Base-by-base conservation (phyloP, 2,113 vertebrate species). In the Symphodus melops region DNA sequence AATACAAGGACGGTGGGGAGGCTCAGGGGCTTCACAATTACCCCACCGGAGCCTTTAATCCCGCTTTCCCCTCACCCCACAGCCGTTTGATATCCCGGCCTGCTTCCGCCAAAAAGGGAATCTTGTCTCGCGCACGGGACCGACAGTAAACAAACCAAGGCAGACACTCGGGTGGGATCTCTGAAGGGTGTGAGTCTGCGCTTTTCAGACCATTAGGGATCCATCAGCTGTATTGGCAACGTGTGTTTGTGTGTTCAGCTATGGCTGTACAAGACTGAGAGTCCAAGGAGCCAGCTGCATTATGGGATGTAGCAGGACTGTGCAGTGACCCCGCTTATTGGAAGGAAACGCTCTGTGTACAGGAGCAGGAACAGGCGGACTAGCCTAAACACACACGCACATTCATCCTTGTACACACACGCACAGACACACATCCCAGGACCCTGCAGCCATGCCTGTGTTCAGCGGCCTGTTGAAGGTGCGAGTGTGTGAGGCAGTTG, bases 391-490 rank as follows among this genome's bases (percentile, higher is more conserved):
- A 56, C 46, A 42, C 59, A 20, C 39, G 17, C 51, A 54, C 68
- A 58, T 56, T 49, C 56, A 61, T 68, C 52, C 23, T 17, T 42
- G 17, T 53, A 61, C 42, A 49, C 51, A 33, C 25, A 53, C 68
- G 59, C 68, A 49, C 60, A 75, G 72, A 68, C 65, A 64, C 52
- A 42, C 75, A 68, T 7, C 16, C 51, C 25, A 64, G 14, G 5
- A 33, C 20, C 49, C 68, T 23, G 75, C 64, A 77, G 95, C 92
- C 95, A 99, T 99, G 98, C 97, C 99, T 88, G 97, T 99, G 89
- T 99, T 99, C 93, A 99, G 97, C 93, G 98, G 98, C 86, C 93
- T 98, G 89, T 91, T 99, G 91, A 99, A 99, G 93, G 97, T 99
- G 86, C 96, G 96, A 86, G 97, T 99, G 91, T 98, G 97, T 70